Evolutionary conservation across 1,140 invertebrate genomes (phyloP), one percentile per base, ranked within the genome.

Genomic region (Lepidurus arcticus): DNA sequence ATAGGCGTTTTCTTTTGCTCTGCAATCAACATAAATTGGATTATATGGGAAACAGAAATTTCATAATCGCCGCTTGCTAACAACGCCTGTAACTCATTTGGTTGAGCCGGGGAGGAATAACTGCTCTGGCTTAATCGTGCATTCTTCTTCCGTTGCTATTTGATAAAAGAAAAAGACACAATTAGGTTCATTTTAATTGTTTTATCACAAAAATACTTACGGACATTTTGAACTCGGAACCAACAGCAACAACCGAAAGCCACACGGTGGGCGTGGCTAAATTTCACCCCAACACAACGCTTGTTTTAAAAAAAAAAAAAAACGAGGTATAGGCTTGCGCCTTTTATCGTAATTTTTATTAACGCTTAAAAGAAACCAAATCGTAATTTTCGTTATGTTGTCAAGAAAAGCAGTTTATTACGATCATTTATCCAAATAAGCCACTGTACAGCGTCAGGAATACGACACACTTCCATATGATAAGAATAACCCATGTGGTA

Each of bases 1-100:
- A 78, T 43, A 5, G 78, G 78, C 24, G 26, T 26, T 34, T 75
- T 78, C 73, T 75, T 78, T n/a, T 78, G 78, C 34, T 78, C 78
- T 44, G 47, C 47, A 13, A 78, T 45, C n/a, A 78, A 47, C 10
- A 78, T 47, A 34, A 44, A 74, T 34, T 78, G 78, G 6, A 74
- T 44, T 5, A 78, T 44, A 21, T 78, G 45, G 5, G 74, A 73
- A 45, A 74, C 42, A 10, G 43, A 34, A 26, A 24, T 42, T 44
- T 73, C 42, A 74, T 43, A 16, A 42, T 78, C 77, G 53, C 6
- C 53, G 13, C 13, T 65, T 13, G 16, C 53, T 65, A 65, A 7
- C 53, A 65, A 65, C 4, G 53, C 13, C 13, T 13, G 4, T 65
- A 65, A 65, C 16, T 42, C 34, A 43, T 13, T 7, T 47, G 24